Evolutionary conservation across 2,888 invertebrate species (phyloP).

Genomic region (Tyria jacobaeae): DNA sequence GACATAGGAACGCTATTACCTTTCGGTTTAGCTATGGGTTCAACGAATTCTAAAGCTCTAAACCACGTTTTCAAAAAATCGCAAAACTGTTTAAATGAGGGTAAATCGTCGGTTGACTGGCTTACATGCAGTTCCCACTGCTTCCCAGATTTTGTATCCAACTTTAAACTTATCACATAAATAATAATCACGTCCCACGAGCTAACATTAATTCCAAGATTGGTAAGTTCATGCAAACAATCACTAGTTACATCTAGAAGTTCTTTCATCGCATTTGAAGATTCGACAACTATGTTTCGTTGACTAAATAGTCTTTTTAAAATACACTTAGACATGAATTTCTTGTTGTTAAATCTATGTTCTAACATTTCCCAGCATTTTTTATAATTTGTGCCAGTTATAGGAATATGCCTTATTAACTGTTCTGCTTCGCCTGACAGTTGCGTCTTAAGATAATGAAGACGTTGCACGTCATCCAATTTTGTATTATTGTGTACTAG

Average conservation of each 20-base stretch:
- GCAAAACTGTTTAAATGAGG: no score
- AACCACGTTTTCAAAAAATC: no score
- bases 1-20: no score
- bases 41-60: no score
- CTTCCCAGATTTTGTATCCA: no score
- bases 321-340: neutral
- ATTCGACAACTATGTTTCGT: neutral
- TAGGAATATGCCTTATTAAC: neutral
- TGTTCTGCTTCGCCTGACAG: conserved; percentile 7
- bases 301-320: neutral
- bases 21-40: no score
- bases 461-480: no score
- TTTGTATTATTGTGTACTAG: neutral
- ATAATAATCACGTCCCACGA: no score
- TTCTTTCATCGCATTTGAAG: neutral
- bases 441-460: no score
- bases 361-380: conserved; percentile 2
- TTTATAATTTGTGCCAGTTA: neutral
- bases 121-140: no score
- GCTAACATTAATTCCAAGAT: neutral
- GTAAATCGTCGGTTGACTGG: no score
- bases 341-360: neutral
- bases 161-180: no score
- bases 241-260: neutral
- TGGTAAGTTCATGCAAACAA: neutral